These are phyloP conservation scores for Trichogramma pretiosum DNA, from an alignment of 1,140 invertebrate species.

Conservation along the genomic window DNA sequence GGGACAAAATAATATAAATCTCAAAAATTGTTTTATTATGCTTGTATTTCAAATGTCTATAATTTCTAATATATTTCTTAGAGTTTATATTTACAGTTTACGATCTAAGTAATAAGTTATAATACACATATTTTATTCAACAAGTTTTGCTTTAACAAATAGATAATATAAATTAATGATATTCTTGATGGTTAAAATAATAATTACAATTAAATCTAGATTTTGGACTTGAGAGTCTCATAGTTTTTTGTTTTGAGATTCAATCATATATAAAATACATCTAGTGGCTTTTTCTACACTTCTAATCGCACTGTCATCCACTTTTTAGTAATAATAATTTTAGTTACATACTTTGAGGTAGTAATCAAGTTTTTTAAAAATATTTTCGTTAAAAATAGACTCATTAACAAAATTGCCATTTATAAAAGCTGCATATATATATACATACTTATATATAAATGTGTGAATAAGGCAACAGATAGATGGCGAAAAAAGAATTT, in stretches of 20 bases:
- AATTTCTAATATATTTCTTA: conserved; percentile 35
- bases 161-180: conserved; percentile 35
- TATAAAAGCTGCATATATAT: too few species aligned
- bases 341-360: too few species aligned
- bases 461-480: too few species aligned
- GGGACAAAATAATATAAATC: too few species aligned
- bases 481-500: too few species aligned
- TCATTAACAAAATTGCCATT: conserved; percentile 15
- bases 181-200: conserved; percentile 25
- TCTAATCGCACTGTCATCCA: conserved; percentile 15
- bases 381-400: too few species aligned
- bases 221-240: conserved; percentile 33
- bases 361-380: too few species aligned
- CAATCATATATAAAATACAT: conserved; percentile 24
- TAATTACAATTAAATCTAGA: conserved; percentile 32
- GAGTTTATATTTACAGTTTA: conserved; percentile 40
- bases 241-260: conserved; percentile 26
- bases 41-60: conserved; percentile 42
- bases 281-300: conserved; percentile 16
- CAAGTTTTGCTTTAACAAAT: conserved; percentile 38
- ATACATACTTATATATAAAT: too few species aligned
- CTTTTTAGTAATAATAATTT: too few species aligned
- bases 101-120: conserved; percentile 40
- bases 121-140: conserved; percentile 38
- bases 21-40: conserved; percentile 25